Conservation (phyloP, 2,888 invertebrate species). For the Xestia rhomboidea region DNA sequence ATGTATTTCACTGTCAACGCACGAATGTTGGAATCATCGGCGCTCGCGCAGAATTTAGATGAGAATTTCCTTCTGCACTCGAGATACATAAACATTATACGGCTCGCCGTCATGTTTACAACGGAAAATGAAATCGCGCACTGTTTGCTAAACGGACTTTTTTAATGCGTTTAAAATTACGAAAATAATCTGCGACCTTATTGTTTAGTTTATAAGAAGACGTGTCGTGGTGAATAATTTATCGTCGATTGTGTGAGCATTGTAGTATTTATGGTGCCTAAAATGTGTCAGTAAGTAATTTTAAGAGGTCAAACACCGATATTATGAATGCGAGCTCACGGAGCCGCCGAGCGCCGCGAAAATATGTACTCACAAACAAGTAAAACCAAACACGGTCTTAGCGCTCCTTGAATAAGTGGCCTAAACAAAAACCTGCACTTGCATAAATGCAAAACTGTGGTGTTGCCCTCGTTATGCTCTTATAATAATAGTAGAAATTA, state of each 20-base stretch:
- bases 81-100: slow-evolving; percentile 88
- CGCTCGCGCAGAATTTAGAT: slow-evolving; percentile 88
- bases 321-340: slow-evolving; percentile 89
- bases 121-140: slow-evolving; percentile 85
- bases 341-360: slow-evolving; percentile 82
- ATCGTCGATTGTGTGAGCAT: slow-evolving; percentile 57
- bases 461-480: slow-evolving; percentile 58
- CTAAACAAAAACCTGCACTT: slow-evolving; percentile 79
- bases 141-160: slow-evolving; percentile 81
- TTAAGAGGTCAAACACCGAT: slow-evolving; percentile 84
- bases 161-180: slow-evolving; percentile 83
- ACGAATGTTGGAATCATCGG: slow-evolving; percentile 87
- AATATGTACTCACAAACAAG: slow-evolving; percentile 86
- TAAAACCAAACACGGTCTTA: slow-evolving; percentile 82
- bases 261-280: slow-evolving; percentile 63
- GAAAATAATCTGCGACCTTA: slow-evolving; percentile 73
- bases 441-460: slow-evolving; percentile 75
- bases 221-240: slow-evolving; percentile 55
- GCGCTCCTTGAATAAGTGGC: slow-evolving; percentile 78
- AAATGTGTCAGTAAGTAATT: slow-evolving; percentile 83
- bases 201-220: slow-evolving; percentile 62
- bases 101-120: slow-evolving; percentile 86
- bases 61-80: slow-evolving; percentile 86
- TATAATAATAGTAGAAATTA: slow-evolving; percentile 70
- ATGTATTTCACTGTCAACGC: slow-evolving; percentile 84